Evolutionary conservation across 2,113 vertebrate species (phyloP).

Genomic region (Otocyon megalotis): DNA sequence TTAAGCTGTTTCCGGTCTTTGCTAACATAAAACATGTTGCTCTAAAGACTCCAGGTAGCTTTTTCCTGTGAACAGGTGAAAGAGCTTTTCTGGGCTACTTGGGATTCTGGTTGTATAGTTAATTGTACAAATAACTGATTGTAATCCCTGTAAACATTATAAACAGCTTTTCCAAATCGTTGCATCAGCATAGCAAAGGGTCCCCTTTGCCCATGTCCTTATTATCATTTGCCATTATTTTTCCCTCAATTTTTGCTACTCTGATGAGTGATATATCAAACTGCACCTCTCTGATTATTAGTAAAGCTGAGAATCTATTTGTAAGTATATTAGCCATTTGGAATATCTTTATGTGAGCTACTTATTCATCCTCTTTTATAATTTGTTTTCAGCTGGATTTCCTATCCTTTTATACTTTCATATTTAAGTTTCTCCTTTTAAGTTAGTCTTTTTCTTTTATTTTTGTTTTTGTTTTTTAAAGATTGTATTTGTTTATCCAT

Average conservation of each 20-base stretch:
- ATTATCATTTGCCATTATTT: background rate
- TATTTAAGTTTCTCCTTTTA: background rate
- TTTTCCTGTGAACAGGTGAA: background rate
- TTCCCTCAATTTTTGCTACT: background rate
- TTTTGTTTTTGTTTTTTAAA: too few relatives aligned
- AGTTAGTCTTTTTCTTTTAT: background rate
- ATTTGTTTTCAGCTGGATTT: background rate
- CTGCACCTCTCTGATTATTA: background rate
- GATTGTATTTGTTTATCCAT: too few relatives aligned
- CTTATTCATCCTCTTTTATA: background rate
- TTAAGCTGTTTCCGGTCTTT: background rate
- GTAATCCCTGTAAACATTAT: background rate
- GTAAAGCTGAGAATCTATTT: background rate
- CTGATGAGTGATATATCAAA: background rate
- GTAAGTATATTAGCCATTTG: background rate
- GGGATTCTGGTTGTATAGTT: background rate
- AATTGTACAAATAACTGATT: background rate
- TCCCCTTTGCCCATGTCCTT: background rate
- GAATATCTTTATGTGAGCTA: background rate
- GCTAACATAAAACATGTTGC: background rate
- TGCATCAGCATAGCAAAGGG: background rate
- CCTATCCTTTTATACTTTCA: background rate
- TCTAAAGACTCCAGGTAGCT: background rate
- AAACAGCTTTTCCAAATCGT: background rate
- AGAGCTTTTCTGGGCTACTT: background rate